These are phyloP conservation scores for Mycetomoellerius zeteki DNA, from an alignment of 1,140 invertebrate genomes.

Conservation along the genomic window DNA sequence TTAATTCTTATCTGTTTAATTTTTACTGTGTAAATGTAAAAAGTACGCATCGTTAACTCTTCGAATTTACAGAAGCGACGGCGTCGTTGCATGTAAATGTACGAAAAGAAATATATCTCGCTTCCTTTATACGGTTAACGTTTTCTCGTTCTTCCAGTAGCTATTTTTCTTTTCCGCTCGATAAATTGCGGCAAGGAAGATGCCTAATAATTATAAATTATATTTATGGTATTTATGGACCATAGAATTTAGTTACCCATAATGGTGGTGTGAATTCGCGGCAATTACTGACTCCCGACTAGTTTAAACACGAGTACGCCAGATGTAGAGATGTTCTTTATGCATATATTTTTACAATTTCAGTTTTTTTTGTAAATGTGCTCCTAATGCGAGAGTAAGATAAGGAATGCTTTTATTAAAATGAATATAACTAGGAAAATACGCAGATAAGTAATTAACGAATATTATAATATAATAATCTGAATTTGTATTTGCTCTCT, in stretches of 20 bases:
- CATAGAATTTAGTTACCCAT: slow-evolving; percentile 36
- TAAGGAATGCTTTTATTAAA: slow-evolving; percentile 3
- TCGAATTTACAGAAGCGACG: neutral
- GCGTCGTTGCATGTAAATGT: slow-evolving; percentile 16
- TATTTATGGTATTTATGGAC: slow-evolving; percentile 45
- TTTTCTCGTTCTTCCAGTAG: slow-evolving; percentile 3
- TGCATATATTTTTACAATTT: neutral
- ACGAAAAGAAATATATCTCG: slow-evolving; percentile 42
- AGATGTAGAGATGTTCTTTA: slow-evolving; percentile 11
- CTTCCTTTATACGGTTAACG: slow-evolving; percentile 45
- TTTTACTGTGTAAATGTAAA: neutral
- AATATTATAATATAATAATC: neutral
- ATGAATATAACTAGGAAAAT: neutral
- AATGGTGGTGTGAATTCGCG: slow-evolving; percentile 25
- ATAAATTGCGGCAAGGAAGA: slow-evolving; percentile 35
- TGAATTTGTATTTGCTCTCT: neutral
- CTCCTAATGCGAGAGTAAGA: neutral
- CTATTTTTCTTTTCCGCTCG: slow-evolving; percentile 50
- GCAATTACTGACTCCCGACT: neutral
- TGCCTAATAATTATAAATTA: slow-evolving; percentile 67
- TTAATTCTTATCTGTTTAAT: slow-evolving; percentile 15
- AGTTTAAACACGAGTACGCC: slow-evolving; percentile 18
- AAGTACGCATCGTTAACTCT: slow-evolving; percentile 44
- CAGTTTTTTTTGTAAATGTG: neutral
- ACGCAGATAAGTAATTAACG: neutral